Evolutionary conservation across 2,797 vertebrate species (phyloP).

Genomic region (Pipistrellus pygmaeus): DNA sequence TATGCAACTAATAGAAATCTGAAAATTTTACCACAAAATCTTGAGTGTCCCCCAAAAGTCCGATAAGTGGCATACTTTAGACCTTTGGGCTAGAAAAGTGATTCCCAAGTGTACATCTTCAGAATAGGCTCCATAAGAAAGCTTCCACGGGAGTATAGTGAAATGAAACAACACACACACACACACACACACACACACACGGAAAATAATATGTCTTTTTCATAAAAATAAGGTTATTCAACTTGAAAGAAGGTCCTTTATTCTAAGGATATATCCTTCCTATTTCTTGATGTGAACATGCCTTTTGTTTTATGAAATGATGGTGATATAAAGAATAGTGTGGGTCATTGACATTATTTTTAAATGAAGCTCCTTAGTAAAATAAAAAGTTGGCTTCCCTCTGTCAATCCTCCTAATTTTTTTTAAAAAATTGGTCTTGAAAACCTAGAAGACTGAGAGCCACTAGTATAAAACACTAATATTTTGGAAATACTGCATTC

Average conservation of each 20-base stretch:
- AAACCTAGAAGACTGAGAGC: neutral
- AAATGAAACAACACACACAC: neutral
- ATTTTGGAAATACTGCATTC: slow-evolving; percentile 25
- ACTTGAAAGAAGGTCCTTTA: neutral
- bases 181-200: neutral
- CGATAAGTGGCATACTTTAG: neutral
- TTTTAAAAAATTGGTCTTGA: neutral
- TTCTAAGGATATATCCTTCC: neutral
- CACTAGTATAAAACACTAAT: neutral
- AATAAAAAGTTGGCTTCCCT: slow-evolving; percentile 20
- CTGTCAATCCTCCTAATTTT: neutral
- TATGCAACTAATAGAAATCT: slow-evolving; percentile 10
- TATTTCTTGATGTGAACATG: neutral
- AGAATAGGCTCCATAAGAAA: neutral
- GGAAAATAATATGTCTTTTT: neutral
- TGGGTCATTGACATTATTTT: neutral
- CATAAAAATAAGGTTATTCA: neutral
- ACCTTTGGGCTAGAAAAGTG: neutral
- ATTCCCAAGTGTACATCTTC: neutral
- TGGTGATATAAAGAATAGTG: neutral
- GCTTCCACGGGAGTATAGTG: neutral
- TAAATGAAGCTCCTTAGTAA: slow-evolving; percentile 12
- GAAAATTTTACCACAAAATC: slow-evolving; percentile 15
- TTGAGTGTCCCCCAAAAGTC: neutral
- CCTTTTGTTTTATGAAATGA: slow-evolving; percentile 28